Evolutionary conservation across 2,888 invertebrate genomes (phyloP), one percentile per base, ranked within the genome.

Genomic region (Pelosia muscerda): DNA sequence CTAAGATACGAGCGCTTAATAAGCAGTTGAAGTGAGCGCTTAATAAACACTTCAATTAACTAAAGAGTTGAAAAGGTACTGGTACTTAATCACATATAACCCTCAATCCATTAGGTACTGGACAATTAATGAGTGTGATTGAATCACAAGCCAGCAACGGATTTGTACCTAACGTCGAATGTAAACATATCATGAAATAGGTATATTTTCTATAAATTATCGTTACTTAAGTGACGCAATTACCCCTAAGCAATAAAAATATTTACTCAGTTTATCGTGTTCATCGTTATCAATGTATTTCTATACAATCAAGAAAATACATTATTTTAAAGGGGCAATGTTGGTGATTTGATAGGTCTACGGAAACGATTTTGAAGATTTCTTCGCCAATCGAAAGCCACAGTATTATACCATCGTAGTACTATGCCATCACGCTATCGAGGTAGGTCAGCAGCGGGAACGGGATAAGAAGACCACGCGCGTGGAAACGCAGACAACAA

Each of bases 191-290:
- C 11, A 34, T 23, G 49, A n/a, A n/a, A n/a, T 59, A 38, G 59
- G 15, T 59, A 23, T 38, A 23, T 59, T 59, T 59, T 49, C n/a
- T n/a, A 5, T 49, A 49, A 60, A 49, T 49, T 61, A 61, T 42
- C 61, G 49, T 13, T 61, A 61, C 49, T 49, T 34, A 13, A 13
- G 49, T 61, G 61, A 49, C 49, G 26, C 25, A 10, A 61, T 61
- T 61, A 26, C 26, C 26, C 26, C n/a, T 11, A n/a, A n/a, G 26
- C 28, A 49, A n/a, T 6, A 61, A 26, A 5, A 61, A 49, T 19
- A 53, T 19, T 22, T 23, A 54, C 26, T 15, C 6, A n/a, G 54
- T 54, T 61, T 53, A 28, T 61, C 61, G 53, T 11, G 28, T 19
- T n/a, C 28, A 15, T 63, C 23, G 54, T 54, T 54, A 54, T 34